Conservation (phyloP, 2,888 invertebrate species). For the Oscheius onirici region DNA sequence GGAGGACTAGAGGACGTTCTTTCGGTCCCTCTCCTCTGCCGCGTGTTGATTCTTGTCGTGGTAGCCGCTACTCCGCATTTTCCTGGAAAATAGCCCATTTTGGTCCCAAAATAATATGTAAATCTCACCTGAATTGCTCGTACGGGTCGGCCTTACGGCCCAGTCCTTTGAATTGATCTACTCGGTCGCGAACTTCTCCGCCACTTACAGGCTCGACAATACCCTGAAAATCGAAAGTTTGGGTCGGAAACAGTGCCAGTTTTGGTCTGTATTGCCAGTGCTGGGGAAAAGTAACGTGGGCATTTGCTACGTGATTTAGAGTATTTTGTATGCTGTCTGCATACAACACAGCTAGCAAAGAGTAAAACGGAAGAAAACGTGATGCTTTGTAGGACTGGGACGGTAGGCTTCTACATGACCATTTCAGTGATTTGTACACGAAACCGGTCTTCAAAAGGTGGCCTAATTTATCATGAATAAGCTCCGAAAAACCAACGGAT, state of each 20-base stretch:
- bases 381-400: too few species aligned
- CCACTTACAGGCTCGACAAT: conserved; percentile 93
- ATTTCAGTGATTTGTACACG: too few species aligned
- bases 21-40: conserved; percentile 23
- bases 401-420: too few species aligned
- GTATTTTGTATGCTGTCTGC: too few species aligned
- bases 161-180: conserved; percentile 93
- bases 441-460: too few species aligned
- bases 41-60: conserved; percentile 19
- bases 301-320: too few species aligned
- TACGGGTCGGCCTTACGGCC: conserved; percentile 76
- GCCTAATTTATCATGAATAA: background rate
- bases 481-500: conserved; percentile 78
- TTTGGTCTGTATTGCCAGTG: background rate
- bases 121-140: conserved; percentile 49
- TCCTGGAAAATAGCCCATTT: background rate
- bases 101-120: background rate
- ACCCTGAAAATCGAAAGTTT: conserved; percentile 72
- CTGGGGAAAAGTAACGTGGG: too few species aligned
- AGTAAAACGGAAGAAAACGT: too few species aligned
- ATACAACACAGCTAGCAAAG: too few species aligned
- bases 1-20: background rate
- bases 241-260: background rate
- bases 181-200: conserved; percentile 86
- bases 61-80: conserved; percentile 23